Conservation (phyloP, 1,140 invertebrate species). For the Limonius californicus region DNA sequence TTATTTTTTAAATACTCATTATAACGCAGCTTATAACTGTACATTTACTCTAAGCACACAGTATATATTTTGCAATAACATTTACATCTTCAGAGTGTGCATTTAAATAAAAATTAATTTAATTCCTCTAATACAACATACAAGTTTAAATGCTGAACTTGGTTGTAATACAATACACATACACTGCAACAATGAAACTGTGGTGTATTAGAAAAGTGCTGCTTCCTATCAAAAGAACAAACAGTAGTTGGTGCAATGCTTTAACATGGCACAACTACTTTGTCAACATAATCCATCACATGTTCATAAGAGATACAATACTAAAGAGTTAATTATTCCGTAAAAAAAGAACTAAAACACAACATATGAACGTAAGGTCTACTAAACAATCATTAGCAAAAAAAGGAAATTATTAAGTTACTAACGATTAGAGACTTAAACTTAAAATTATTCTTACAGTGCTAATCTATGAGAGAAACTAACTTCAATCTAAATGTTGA, state of each 20-base stretch:
- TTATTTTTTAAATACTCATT: neutral
- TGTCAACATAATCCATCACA: neutral
- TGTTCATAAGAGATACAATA: neutral
- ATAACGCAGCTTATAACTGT: neutral
- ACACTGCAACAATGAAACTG: too few relatives aligned
- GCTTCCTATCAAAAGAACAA: too few relatives aligned
- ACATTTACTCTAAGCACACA: neutral
- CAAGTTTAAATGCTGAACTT: neutral
- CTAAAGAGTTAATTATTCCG: neutral
- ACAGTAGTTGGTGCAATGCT: too few relatives aligned
- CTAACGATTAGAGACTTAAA: neutral
- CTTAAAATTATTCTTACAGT: neutral
- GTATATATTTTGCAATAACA: conserved; percentile 3
- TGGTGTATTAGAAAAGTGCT: too few relatives aligned
- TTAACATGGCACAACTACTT: too few relatives aligned
- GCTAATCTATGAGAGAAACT: neutral
- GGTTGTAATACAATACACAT: neutral
- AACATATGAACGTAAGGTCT: neutral
- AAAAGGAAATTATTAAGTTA: neutral
- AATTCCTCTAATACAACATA: neutral
- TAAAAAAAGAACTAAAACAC: neutral
- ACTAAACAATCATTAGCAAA: neutral
- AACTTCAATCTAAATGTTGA: neutral
- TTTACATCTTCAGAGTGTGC: neutral
- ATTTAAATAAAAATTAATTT: neutral